A percentile compares a stretch with the other conserved stretches of the same genome.
phyloP scores from a whole-genome alignment of 2,113 vertebrate genomes.

The Zingel zingel region DNA sequence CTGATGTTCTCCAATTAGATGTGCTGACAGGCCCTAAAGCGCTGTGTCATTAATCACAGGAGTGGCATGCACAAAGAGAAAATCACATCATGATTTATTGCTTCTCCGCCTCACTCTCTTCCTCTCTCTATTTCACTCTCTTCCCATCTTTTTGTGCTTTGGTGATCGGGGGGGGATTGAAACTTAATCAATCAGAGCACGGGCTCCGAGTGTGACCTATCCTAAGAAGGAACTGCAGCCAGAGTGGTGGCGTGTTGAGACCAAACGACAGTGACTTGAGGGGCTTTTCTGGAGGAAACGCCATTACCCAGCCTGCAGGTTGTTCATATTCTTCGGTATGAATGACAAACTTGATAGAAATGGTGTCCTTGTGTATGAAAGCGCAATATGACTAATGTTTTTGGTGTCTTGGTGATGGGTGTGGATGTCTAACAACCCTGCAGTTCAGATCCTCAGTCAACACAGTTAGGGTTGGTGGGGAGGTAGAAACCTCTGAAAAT shows the following conservation, averaged over 20 bases:
- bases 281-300: slow-evolving; percentile 18
- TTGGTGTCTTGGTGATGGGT: slow-evolving; percentile 1
- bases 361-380: neutral
- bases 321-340: slow-evolving; percentile 20
- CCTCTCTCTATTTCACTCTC: slow-evolving; percentile 54
- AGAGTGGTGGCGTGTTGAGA: slow-evolving; percentile 23
- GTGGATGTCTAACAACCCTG: neutral
- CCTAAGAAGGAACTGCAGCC: slow-evolving; percentile 35
- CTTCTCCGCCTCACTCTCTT: slow-evolving; percentile 66
- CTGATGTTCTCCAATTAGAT: slow-evolving; percentile 87
- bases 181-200: slow-evolving; percentile 75
- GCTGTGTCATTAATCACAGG: slow-evolving; percentile 84
- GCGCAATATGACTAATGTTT: slow-evolving; percentile 5
- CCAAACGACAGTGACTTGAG: slow-evolving; percentile 11
- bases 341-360: slow-evolving; percentile 34
- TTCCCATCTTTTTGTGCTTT: slow-evolving; percentile 66
- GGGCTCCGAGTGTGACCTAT: slow-evolving; percentile 41
- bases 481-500: slow-evolving; percentile 30
- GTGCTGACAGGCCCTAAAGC: slow-evolving; percentile 85
- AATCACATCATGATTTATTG: slow-evolving; percentile 85
- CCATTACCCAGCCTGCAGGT: neutral
- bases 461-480: neutral
- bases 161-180: slow-evolving; percentile 61
- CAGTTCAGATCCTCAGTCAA: slow-evolving; percentile 9
- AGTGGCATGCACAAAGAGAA: slow-evolving; percentile 78